Percentiles rank a stretch among this genome's conserved stretches.
Evolutionary conservation across 2,113 vertebrate species (phyloP).

Genomic region (Clarias macrocephalus): DNA sequence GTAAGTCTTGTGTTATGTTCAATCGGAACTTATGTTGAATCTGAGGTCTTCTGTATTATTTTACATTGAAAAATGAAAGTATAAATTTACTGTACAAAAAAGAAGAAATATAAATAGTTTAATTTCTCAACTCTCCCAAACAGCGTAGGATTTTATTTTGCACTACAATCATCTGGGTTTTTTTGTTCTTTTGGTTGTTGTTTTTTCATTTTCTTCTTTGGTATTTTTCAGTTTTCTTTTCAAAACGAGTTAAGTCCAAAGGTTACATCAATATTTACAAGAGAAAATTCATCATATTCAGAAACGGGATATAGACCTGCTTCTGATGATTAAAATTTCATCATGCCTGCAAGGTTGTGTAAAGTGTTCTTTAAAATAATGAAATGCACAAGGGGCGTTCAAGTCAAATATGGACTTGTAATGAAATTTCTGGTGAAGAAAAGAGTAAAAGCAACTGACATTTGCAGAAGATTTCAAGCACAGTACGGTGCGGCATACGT

Average conservation of each 20-base stretch:
- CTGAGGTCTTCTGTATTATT: background rate
- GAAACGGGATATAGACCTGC: background rate
- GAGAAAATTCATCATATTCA: background rate
- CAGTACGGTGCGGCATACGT: too few relatives aligned
- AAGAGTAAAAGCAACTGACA: background rate
- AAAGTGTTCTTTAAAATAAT: background rate
- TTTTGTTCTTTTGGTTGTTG: too few relatives aligned
- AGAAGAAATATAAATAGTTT: too few relatives aligned
- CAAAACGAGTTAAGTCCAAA: background rate
- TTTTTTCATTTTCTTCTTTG: background rate
- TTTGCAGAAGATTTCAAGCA: background rate
- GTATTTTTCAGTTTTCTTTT: background rate
- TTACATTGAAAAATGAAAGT: background rate
- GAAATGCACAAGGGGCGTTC: too few relatives aligned
- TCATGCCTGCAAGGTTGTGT: background rate
- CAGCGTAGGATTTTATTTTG: background rate
- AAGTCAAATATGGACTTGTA: too few relatives aligned
- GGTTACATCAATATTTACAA: background rate
- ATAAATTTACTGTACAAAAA: background rate
- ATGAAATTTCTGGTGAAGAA: too few relatives aligned
- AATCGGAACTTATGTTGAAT: background rate
- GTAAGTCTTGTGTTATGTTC: background rate
- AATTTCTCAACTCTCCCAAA: background rate
- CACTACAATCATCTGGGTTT: background rate
- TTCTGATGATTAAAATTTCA: background rate